Evolutionary conservation across 2,888 invertebrate genomes (phyloP).

Genomic region (Callinectes sapidus): DNA sequence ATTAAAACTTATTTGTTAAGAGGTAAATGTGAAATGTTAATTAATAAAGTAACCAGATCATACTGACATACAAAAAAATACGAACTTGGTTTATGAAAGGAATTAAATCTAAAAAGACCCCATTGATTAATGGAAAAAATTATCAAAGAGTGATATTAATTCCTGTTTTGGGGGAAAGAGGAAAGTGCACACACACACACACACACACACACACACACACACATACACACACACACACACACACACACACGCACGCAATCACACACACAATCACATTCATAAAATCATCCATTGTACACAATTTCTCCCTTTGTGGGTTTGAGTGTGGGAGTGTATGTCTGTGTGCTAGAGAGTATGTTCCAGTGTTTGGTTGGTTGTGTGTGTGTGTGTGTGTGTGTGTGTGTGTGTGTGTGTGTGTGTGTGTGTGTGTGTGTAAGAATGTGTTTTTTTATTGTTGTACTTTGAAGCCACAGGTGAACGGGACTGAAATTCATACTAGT

Average conservation of each 20-base stretch:
- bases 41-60: no score
- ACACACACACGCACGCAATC: background rate
- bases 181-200: no score
- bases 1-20: no score
- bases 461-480: background rate
- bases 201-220: no score
- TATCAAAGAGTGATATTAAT: no score
- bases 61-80: no score
- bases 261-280: background rate
- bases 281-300: no score
- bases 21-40: no score
- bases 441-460: background rate
- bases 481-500: background rate
- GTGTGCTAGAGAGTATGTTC: background rate
- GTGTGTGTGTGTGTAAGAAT: background rate
- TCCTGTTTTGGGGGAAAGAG: no score
- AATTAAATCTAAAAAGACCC: no score
- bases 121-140: no score
- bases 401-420: constrained; percentile 8
- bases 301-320: background rate
- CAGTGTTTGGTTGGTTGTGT: background rate
- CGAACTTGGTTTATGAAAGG: no score
- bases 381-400: constrained; percentile 9
- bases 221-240: background rate
- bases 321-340: background rate